Evolutionary conservation across 1,140 invertebrate genomes (phyloP), one percentile per base, ranked within the genome.

Genomic region (Ceratosolen fusciceps): DNA sequence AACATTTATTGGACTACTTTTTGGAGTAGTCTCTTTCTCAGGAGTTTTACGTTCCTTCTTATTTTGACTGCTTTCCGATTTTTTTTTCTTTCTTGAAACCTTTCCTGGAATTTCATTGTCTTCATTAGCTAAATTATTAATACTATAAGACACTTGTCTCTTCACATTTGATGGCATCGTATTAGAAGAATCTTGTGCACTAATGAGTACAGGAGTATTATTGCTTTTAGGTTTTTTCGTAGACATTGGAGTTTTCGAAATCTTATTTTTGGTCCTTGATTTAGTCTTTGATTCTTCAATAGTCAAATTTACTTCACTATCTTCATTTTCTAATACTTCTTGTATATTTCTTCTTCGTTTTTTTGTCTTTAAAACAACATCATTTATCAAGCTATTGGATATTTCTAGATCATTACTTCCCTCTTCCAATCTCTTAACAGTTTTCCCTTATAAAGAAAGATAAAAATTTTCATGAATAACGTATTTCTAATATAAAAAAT

Each of bases 1-100:
- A 10, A 85, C 76, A 31, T 77, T 77, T 67, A 71, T 16, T 39
- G 84, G 84, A 79, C 83, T 84, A 71, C 83, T 84, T 52, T 86
- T 83, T 54, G 85, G 85, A 21, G 85, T 86, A n/a, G 82, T 58
- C 34, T 80, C 79, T 47, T 37, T 60, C 19, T 80, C 67, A 60
- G 77, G 49, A 7, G 72, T 80, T 5, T 52, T 75, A 49, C 0
- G 49, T 21, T 58, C 60, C 58, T 56, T 67, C 2, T 56, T 68
- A 24, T 3, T 3, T 26, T 1, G 74, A 43, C 19, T 19, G 47
- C 47, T 80, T 43, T 49, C 14, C 14, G 31, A 54, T 49, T 74
- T 73, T 0, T 26, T 29, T 60, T 37, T 60, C 68, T 71, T 80
- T 43, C 29, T 67, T 14, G 54, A 3, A 34, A 31, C 2, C 49